phyloP scores from a whole-genome alignment of 2,113 vertebrate species.

The Actenoides hombroni region DNA sequence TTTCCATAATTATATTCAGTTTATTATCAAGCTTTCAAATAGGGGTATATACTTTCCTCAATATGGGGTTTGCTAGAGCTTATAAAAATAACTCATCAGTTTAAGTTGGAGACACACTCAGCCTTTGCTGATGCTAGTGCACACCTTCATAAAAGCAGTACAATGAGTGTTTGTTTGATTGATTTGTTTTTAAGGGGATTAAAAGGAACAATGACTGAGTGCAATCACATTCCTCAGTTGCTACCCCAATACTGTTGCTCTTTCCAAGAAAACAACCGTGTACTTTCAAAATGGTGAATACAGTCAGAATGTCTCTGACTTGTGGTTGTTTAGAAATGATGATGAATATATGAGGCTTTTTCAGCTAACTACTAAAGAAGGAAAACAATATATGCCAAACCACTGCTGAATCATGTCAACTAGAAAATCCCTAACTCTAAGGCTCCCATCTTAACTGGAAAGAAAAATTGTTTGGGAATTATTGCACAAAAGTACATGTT shows the following conservation, averaged over 20 bases:
- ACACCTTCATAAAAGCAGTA: constrained; percentile 58
- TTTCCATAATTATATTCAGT: constrained; percentile 15
- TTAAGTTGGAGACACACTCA: constrained; percentile 12
- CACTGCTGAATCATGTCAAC: constrained; percentile 41
- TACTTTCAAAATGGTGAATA: constrained; percentile 7
- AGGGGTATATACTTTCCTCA: constrained; percentile 1
- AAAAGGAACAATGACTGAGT: constrained; percentile 34
- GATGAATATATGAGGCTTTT: constrained; percentile 55
- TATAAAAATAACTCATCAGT: constrained; percentile 58
- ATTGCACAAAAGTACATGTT: not conserved
- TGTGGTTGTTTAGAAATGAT: constrained; percentile 20
- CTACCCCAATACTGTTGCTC: not conserved
- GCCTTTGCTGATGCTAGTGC: constrained; percentile 6
- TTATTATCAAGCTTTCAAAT: constrained; percentile 55
- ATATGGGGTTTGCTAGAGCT: constrained; percentile 56
- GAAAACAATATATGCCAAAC: constrained; percentile 28
- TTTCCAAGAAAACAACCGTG: constrained; percentile 39
- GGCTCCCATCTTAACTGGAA: constrained; percentile 5
- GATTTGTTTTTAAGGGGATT: constrained; percentile 73
- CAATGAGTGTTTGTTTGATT: constrained; percentile 70
- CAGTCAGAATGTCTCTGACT: constrained; percentile 18
- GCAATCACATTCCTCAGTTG: constrained; percentile 26
- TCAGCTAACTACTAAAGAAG: constrained; percentile 49
- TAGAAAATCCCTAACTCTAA: constrained; percentile 10
- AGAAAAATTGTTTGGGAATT: not conserved